A percentile compares a stretch with the other conserved stretches of the same genome.
phyloP scores from a whole-genome alignment of 2,888 invertebrate species.

The Tineola bisselliella region DNA sequence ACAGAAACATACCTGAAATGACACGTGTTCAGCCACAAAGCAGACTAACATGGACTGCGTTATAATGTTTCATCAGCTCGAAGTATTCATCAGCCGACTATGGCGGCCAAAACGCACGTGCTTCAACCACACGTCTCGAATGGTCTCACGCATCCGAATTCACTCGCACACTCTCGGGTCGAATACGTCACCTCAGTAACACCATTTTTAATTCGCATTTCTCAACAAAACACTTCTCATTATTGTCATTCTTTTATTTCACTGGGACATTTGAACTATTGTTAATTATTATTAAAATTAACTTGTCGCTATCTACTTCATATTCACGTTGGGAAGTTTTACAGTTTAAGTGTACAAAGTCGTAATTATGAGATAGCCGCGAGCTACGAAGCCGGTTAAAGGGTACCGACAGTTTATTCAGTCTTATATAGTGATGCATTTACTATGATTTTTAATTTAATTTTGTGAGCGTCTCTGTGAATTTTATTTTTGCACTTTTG shows the following conservation, averaged over 20 bases:
- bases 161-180: not conserved
- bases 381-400: not conserved
- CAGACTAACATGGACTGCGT: slow-evolving; percentile 66
- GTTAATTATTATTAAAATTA: not conserved
- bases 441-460: not conserved
- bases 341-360: not conserved
- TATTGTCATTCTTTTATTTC: not conserved
- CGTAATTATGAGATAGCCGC: slow-evolving; percentile 8
- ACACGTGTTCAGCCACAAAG: slow-evolving; percentile 62
- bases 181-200: not conserved
- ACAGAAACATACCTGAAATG: slow-evolving; percentile 55
- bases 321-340: not conserved
- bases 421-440: not conserved
- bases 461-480: not conserved
- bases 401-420: slow-evolving; percentile 3
- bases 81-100: slow-evolving; percentile 24
- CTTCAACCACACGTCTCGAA: not conserved
- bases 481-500: too few relatives aligned
- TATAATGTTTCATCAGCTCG: slow-evolving; percentile 56
- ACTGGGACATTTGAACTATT: not conserved
- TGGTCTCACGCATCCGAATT: slow-evolving; percentile 1
- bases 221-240: not conserved
- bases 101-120: not conserved
- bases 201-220: not conserved
- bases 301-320: not conserved